Base-by-base conservation (phyloP, 2,113 vertebrate genomes). In the Phylloscopus trochiloides region DNA sequence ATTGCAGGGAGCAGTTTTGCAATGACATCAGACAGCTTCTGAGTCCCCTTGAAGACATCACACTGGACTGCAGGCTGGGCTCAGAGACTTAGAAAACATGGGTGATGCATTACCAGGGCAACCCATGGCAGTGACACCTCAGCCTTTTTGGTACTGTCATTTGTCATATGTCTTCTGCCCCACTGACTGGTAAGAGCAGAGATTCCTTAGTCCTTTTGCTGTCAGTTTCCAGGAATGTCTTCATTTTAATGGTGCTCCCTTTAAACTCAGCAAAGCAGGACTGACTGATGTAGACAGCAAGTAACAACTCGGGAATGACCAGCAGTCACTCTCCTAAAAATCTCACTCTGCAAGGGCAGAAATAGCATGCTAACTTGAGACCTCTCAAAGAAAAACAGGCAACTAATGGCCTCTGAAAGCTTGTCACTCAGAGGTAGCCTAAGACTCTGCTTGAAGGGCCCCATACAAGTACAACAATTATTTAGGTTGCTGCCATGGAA, bases 241-340 rank as follows among this genome's bases (percentile, higher is more conserved):
- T 87, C 6, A 28, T 43, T 78, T 70, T 85, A 84, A 26, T n/a
- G 17, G 68, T 51, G 31, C 7, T 74, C 52, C 43, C 45, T 94
- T 67, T 74, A 86, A 86, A 66, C 38, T 71, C 80, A 48, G 73
- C 25, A 75, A 78, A 96, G 52, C 21, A 68, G 17, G 78, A 91
- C 31, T 2, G n/a, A 90, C 65, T 85, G 79, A 24, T 34, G 65
- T 45, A 78, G 94, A 72, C 81, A 91, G 81, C 43, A 61, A 68
- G 25, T 88, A 93, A 91, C n/a, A 87, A 47, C 51, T 70, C 67
- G 38, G 72, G 51, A 95, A 91, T 17, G 74, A 90, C 80, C 57
- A 96, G 36, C 65, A 94, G 76, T 94, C 80, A 59, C 74, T 85
- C 63, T 78, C 16, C 36, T 68, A 87, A 87, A 93, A 94, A 81